Evolutionary conservation across 1,140 invertebrate genomes (phyloP).

Genomic region (Megalopta genalis): DNA sequence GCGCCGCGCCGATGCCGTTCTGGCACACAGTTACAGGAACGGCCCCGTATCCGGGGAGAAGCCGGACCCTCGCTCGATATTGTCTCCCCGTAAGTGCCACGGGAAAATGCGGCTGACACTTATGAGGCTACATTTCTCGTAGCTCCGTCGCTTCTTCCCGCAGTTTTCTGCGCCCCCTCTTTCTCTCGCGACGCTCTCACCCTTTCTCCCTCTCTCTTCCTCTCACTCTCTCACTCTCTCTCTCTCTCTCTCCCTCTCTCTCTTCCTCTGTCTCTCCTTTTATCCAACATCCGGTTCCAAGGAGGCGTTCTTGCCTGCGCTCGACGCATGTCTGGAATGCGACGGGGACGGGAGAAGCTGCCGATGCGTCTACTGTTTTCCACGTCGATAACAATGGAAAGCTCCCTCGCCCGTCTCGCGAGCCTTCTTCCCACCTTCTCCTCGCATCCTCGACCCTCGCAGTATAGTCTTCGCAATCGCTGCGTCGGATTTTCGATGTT

Average conservation of each 20-base stretch:
- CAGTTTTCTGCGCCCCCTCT: neutral
- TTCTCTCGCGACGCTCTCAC: neutral
- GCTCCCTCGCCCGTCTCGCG: neutral
- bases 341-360: neutral
- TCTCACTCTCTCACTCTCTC: neutral
- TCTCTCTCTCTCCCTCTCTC: neutral
- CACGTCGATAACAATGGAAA: neutral
- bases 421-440: no score
- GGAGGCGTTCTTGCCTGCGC: neutral
- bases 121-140: slow-evolving; percentile 47
- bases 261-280: no score
- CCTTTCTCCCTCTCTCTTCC: no score
- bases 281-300: no score
- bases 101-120: slow-evolving; percentile 46
- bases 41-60: neutral
- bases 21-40: slow-evolving; percentile 1
- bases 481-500: no score
- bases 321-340: slow-evolving; percentile 29
- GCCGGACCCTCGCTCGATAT: slow-evolving; percentile 34
- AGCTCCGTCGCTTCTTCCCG: no score
- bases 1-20: no score
- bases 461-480: no score
- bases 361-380: slow-evolving; percentile 8
- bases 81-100: slow-evolving; percentile 41
- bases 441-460: no score